Conservation (phyloP, 2,888 invertebrate species). For the Doris montereyensis region DNA sequence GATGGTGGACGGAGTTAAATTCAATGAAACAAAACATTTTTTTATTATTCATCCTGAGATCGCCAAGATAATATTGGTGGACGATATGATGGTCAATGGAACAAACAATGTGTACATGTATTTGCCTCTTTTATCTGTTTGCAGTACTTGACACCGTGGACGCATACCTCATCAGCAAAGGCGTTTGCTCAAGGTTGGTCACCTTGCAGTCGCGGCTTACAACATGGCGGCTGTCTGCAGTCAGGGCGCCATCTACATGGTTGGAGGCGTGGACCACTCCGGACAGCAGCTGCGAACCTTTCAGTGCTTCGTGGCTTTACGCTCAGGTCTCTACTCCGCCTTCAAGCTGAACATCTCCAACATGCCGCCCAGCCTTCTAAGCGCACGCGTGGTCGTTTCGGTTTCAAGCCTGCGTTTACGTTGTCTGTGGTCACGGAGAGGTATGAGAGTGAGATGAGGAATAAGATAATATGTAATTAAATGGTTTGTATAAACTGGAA, state of each 20-base stretch:
- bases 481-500: no score
- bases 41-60: no score
- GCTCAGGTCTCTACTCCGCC: conserved; percentile 39
- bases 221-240: conserved; percentile 39
- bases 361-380: conserved; percentile 40
- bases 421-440: conserved; percentile 43
- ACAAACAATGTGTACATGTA: no score
- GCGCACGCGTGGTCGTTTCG: conserved; percentile 35
- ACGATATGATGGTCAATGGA: no score
- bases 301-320: conserved; percentile 37
- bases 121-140: neutral
- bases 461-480: no score
- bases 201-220: conserved; percentile 37
- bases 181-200: conserved; percentile 41
- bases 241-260: conserved; percentile 39
- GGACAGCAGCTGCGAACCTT: conserved; percentile 36
- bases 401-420: conserved; percentile 21
- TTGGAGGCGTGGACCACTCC: conserved; percentile 38
- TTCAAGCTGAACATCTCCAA: conserved; percentile 37
- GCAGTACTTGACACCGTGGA: conserved; percentile 40
- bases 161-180: conserved; percentile 41
- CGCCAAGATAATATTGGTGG: no score
- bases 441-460: conserved; percentile 1
- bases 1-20: no score
- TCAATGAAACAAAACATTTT: no score